Base-by-base conservation (phyloP, 2,113 vertebrate species). In the Falco punctatus region DNA sequence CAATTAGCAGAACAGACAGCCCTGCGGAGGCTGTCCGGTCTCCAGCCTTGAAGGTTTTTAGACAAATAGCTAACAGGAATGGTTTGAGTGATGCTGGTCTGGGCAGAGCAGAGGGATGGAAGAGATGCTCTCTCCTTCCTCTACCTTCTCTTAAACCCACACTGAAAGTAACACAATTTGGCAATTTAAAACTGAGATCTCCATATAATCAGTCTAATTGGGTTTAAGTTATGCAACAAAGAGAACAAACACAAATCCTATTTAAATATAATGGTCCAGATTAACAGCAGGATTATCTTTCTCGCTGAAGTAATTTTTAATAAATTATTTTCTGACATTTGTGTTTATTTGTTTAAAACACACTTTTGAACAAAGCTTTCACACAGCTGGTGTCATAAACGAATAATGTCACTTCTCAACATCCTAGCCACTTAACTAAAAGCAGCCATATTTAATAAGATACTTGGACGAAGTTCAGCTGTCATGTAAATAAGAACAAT, bases 1-100 rank as follows among this genome's bases (percentile, higher is more conserved):
- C 1, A 42, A 46, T 5, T 17, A 40, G 15, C 0, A 6, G 38
- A 30, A 72, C 18, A 65, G 59, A 42, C 0, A 0, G 38, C 9
- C 51, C 42, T 33, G 32, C 1, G 6, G 28, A 70, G 75, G 15
- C 44, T 83, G 17, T 42, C 15, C 42, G 28, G 3, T 19, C 17
- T 88, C 55, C 51, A 51, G 67, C 18, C 52, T 57, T 44, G 62
- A 61, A 52, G 24, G 4, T 6, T 62, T 81, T 72, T 27, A 79
- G 44, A 44, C 18, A 89, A 61, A 44, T 22, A 72, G 48, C 10
- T 22, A 84, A 52, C 7, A 26, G 27, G 16, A 89, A 81, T 35
- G 28, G 26, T 71, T 69, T 84, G 42, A 81, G 55, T 33, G 28
- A 74, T 15, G 11, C 26, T 19, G 4, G 9, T 61, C 33, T 64